Percentiles rank a stretch among this genome's conserved stretches.
phyloP scores from a whole-genome alignment of 2,797 vertebrate species.

The Liparis tanakae region DNA sequence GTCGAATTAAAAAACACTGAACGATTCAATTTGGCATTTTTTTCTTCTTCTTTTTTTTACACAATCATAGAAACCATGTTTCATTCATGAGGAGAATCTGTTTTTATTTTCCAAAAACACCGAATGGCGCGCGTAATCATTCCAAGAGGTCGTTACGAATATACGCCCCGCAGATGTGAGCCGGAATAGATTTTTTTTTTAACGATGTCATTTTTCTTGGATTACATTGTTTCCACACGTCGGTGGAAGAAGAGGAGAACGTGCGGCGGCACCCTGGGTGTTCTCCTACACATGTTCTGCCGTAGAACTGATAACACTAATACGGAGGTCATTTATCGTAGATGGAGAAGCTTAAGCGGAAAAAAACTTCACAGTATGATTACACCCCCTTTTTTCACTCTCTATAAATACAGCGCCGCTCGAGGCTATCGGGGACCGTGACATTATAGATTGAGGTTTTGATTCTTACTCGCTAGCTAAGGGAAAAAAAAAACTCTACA shows the following conservation, averaged over 20 bases:
- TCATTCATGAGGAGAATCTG: constrained; percentile 22
- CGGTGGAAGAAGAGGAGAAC: constrained; percentile 14
- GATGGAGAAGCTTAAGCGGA: constrained; percentile 50
- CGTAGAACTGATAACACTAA: constrained; percentile 53
- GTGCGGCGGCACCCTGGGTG: constrained; percentile 29
- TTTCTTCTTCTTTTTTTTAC: constrained; percentile 6
- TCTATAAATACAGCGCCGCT: constrained; percentile 56
- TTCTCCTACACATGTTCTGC: constrained; percentile 47
- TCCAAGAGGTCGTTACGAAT: constrained; percentile 27
- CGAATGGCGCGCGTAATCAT: constrained; percentile 1
- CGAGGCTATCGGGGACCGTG: constrained; percentile 52
- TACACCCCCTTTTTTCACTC: constrained; percentile 40
- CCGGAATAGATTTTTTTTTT: constrained; percentile 22
- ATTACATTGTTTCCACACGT: constrained; percentile 25
- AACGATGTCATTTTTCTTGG: constrained; percentile 20
- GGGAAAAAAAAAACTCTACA: constrained; percentile 46
- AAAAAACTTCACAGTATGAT: constrained; percentile 48
- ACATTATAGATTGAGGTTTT: constrained; percentile 58
- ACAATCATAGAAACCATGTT: constrained; percentile 8
- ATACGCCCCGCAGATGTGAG: constrained; percentile 29
- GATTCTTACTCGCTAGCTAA: constrained; percentile 50
- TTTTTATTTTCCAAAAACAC: constrained; percentile 25
- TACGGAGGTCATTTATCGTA: constrained; percentile 58
- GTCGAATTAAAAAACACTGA: constrained; percentile 17
- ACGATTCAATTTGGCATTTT: background rate